phyloP scores from a whole-genome alignment of 2,113 vertebrate species.

The Monopterus albus region DNA sequence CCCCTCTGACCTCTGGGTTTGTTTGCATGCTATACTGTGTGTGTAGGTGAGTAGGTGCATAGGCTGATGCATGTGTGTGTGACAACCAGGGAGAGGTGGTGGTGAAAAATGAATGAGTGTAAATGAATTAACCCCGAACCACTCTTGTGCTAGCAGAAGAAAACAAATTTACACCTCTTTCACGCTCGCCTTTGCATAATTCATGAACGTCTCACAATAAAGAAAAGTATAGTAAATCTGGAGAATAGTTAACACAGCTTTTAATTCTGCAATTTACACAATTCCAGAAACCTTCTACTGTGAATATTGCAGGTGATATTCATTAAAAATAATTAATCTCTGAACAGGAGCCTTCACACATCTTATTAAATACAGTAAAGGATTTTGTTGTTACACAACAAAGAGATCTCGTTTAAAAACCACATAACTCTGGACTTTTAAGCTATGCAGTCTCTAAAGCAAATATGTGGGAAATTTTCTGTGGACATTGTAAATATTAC shows the following conservation, averaged over 20 bases:
- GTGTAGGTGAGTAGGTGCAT: conserved; percentile 6
- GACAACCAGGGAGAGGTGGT: conserved; percentile 16
- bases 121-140: conserved; percentile 50
- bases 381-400: not conserved
- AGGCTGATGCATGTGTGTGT: conserved; percentile 39
- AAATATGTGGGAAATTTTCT: too few species aligned
- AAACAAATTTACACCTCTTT: conserved; percentile 60
- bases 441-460: too few species aligned
- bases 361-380: conserved; percentile 1
- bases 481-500: too few species aligned
- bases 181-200: conserved; percentile 39
- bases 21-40: conserved; percentile 28
- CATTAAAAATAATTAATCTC: conserved; percentile 9
- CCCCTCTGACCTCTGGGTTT: conserved; percentile 35
- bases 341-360: not conserved
- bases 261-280: conserved; percentile 21
- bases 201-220: conserved; percentile 16
- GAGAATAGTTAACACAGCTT: not conserved
- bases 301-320: conserved; percentile 6
- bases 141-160: conserved; percentile 24
- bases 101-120: conserved; percentile 45
- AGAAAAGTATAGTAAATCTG: not conserved
- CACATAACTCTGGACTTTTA: not conserved
- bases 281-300: conserved; percentile 8
- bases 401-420: not conserved